phyloP scores from a whole-genome alignment of 2,113 vertebrate species.

The Brachionichthys hirsutus region DNA sequence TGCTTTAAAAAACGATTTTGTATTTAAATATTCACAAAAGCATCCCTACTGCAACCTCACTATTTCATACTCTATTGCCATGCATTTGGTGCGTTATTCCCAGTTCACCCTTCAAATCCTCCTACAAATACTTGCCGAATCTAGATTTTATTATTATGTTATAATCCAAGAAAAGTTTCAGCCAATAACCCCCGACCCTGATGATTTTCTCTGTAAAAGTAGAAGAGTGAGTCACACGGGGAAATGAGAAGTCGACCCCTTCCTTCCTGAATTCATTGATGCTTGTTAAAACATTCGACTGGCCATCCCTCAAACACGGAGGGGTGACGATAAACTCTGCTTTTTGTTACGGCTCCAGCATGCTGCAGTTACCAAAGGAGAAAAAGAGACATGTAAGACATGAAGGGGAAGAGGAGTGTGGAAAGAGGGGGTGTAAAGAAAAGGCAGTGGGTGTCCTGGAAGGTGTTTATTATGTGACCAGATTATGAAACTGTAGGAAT shows the following conservation, averaged over 20 bases:
- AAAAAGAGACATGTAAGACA: conserved; percentile 10
- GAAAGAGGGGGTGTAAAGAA: too few relatives aligned
- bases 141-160: conserved; percentile 11
- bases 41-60: too few relatives aligned
- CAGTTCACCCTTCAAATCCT: background rate
- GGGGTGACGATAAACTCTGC: conserved; percentile 22
- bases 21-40: too few relatives aligned
- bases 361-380: conserved; percentile 32
- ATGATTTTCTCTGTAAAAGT: conserved; percentile 1
- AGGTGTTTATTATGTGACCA: conserved; percentile 46
- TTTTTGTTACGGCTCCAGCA: conserved; percentile 16
- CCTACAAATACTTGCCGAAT: conserved; percentile 12
- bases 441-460: conserved; percentile 21
- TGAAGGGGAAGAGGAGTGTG: conserved; percentile 6
- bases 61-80: too few relatives aligned
- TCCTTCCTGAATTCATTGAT: conserved; percentile 8
- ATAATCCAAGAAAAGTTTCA: conserved; percentile 5
- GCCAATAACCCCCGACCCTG: conserved; percentile 7
- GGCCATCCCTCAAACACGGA: background rate
- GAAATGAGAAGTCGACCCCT: background rate
- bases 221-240: background rate
- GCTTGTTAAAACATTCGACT: conserved; percentile 19
- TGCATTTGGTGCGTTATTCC: background rate
- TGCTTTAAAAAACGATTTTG: too few relatives aligned
- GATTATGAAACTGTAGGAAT: conserved; percentile 36